phyloP scores from a whole-genome alignment of 64 coral and sea anemone species.

The Porites lutea region DNA sequence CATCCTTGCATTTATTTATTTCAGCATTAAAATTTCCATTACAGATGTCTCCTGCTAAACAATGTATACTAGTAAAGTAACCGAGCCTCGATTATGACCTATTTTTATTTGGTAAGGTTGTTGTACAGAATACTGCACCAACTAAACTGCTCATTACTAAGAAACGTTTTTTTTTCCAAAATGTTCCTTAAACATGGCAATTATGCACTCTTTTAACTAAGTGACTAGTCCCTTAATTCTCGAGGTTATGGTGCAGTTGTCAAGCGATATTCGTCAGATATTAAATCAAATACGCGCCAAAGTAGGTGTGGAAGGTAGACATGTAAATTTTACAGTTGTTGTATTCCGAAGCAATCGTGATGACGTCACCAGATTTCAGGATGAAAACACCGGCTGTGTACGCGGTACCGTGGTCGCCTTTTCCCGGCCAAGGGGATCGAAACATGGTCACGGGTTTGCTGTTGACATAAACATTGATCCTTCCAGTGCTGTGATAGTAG shows the following conservation, averaged over 20 bases:
- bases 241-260: background rate
- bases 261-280: background rate
- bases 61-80: no score
- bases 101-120: no score
- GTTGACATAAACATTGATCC: background rate
- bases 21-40: no score
- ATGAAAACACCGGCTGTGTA: background rate
- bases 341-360: background rate
- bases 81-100: no score
- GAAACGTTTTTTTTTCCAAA: no score
- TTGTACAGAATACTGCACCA: no score
- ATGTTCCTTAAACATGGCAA: no score
- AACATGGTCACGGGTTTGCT: background rate
- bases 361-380: background rate
- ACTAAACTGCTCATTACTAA: no score
- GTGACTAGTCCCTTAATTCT: background rate
- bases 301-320: background rate
- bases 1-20: no score
- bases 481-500: background rate
- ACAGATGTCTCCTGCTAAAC: no score
- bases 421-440: background rate
- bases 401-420: no score
- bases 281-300: slow-evolving; percentile 7
- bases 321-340: background rate
- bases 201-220: no score